These are phyloP conservation scores for Clarias laeviceps DNA, from an alignment of 2,797 vertebrate species.

Conservation along the genomic window DNA sequence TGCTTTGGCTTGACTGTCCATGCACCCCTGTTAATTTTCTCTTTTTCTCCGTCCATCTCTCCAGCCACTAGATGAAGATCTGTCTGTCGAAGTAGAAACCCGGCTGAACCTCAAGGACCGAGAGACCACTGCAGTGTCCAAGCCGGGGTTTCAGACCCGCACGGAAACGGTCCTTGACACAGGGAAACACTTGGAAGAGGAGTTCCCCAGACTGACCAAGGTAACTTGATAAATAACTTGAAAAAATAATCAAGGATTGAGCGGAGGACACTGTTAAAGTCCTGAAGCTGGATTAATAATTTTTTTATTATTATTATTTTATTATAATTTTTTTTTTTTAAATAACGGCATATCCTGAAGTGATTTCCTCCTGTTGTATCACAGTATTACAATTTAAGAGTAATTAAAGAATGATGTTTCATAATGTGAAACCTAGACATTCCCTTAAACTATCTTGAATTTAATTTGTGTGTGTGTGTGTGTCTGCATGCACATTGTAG, in stretches of 20 bases:
- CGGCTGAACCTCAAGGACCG: slow-evolving; percentile 76
- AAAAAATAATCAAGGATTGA: too few relatives aligned
- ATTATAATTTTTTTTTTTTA: too few relatives aligned
- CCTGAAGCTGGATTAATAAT: too few relatives aligned
- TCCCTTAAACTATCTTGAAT: not conserved
- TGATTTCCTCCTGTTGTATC: not conserved
- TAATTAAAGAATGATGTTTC: not conserved
- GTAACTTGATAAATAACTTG: slow-evolving; percentile 62
- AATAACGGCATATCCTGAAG: not conserved
- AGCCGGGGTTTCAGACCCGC: slow-evolving; percentile 50
- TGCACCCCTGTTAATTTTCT: not conserved
- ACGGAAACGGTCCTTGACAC: slow-evolving; percentile 49
- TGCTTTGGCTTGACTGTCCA: not conserved
- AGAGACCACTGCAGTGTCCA: slow-evolving; percentile 61
- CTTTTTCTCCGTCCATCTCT: not conserved
- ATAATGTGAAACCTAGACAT: not conserved
- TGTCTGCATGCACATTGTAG: slow-evolving; percentile 63
- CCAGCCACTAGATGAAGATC: slow-evolving; percentile 69
- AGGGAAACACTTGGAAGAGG: slow-evolving; percentile 65
- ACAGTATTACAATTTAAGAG: not conserved
- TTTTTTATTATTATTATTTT: too few relatives aligned
- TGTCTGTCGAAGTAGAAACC: slow-evolving; percentile 75
- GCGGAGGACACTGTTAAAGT: too few relatives aligned
- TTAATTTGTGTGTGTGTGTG: slow-evolving; percentile 4
- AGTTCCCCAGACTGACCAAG: slow-evolving; percentile 82